phyloP scores from a whole-genome alignment of 1,140 invertebrate genomes.

The Drosophila ironensis region DNA sequence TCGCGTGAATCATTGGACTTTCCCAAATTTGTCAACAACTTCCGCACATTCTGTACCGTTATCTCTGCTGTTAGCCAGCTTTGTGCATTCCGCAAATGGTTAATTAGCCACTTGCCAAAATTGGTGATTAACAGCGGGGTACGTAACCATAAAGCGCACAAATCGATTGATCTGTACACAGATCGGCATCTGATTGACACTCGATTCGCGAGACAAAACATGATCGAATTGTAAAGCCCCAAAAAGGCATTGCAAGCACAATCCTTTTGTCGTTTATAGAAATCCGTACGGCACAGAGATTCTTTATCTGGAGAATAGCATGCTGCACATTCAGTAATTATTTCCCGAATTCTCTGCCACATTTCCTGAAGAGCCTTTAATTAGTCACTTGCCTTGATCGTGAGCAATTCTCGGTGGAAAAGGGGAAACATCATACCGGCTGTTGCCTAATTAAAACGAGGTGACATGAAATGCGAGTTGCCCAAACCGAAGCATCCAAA shows the following conservation, averaged over 20 bases:
- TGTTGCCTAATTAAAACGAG: constrained; percentile 49
- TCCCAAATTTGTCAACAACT: constrained; percentile 23
- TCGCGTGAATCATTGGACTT: constrained; percentile 15
- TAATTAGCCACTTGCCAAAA: constrained; percentile 65
- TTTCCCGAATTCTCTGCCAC: constrained; percentile 38
- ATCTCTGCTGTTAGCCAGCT: constrained; percentile 14
- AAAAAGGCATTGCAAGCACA: constrained; percentile 44
- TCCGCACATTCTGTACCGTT: constrained; percentile 39
- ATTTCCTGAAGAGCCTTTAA: constrained; percentile 21
- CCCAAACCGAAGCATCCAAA: constrained; percentile 49
- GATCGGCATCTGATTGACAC: constrained; percentile 64
- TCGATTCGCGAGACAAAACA: constrained; percentile 18
- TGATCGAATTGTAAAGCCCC: constrained; percentile 31
- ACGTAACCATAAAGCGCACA: constrained; percentile 30
- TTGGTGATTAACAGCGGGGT: constrained; percentile 55
- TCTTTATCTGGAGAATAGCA: constrained; percentile 19
- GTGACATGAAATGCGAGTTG: constrained; percentile 37
- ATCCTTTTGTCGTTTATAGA: constrained; percentile 4
- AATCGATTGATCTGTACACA: constrained; percentile 1
- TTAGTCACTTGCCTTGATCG: constrained; percentile 37
- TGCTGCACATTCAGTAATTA: background rate
- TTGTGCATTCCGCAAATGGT: constrained; percentile 47
- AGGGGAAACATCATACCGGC: background rate
- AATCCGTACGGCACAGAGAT: background rate
- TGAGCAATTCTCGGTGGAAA: background rate